Evolutionary conservation across 2,113 vertebrate species (phyloP).

Genomic region (Hippocampus barbouri): DNA sequence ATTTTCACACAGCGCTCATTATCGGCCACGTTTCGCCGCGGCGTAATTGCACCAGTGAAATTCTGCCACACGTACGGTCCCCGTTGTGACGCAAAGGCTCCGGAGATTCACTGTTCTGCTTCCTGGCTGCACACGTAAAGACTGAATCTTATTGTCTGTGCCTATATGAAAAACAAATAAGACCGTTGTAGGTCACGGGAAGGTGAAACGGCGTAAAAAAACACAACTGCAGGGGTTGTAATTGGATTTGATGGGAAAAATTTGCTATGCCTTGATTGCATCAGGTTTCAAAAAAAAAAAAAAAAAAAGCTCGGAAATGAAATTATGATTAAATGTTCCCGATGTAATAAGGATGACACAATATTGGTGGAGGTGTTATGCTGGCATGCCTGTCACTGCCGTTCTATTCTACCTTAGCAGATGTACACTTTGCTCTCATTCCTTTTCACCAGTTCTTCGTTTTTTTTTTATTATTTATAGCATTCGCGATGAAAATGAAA

Average conservation of each 20-base stretch:
- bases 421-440: too few relatives aligned
- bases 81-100: slow-evolving; percentile 31
- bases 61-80: slow-evolving; percentile 47
- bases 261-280: slow-evolving; percentile 8
- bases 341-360: neutral
- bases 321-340: neutral
- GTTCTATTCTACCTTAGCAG: too few relatives aligned
- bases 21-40: slow-evolving; percentile 52
- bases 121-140: slow-evolving; percentile 25
- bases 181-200: slow-evolving; percentile 26
- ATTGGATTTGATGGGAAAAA: slow-evolving; percentile 20
- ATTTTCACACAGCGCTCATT: slow-evolving; percentile 59
- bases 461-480: neutral
- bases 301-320: neutral
- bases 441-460: too few relatives aligned
- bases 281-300: neutral
- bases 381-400: neutral
- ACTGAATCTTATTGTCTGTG: slow-evolving; percentile 24
- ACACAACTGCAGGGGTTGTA: slow-evolving; percentile 14
- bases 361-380: neutral
- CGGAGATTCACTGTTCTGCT: slow-evolving; percentile 40
- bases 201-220: slow-evolving; percentile 28
- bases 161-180: slow-evolving; percentile 12
- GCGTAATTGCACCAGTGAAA: slow-evolving; percentile 57
- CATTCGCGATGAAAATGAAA: neutral